Conservation (phyloP, 2,113 vertebrate genomes). For the Centropristis striata region DNA sequence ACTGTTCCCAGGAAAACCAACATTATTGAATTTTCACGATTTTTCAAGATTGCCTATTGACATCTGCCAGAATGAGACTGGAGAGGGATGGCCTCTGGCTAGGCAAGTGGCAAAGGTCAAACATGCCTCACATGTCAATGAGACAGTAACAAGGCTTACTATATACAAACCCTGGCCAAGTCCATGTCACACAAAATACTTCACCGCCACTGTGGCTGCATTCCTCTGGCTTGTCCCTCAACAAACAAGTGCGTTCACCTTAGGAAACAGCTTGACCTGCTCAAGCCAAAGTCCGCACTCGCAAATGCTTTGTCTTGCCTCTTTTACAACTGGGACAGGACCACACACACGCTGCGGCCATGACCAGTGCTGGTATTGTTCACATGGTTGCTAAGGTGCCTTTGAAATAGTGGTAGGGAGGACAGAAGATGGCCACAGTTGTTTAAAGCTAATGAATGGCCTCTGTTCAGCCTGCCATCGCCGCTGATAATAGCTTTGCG, state of each 20-base stretch:
- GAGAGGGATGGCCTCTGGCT: slow-evolving; percentile 16
- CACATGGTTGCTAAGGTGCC: slow-evolving; percentile 64
- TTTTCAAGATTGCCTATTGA: slow-evolving; percentile 56
- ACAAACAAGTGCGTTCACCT: slow-evolving; percentile 59
- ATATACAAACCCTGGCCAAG: slow-evolving; percentile 47
- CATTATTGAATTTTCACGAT: slow-evolving; percentile 51
- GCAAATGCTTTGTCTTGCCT: slow-evolving; percentile 66
- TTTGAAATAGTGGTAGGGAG: slow-evolving; percentile 43
- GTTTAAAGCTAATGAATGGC: slow-evolving; percentile 62
- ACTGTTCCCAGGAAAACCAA: slow-evolving; percentile 44
- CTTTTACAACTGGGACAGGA: slow-evolving; percentile 68
- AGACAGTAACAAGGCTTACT: slow-evolving; percentile 59
- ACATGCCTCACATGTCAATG: slow-evolving; percentile 54
- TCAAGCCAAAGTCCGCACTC: slow-evolving; percentile 39
- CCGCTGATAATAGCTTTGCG: slow-evolving; percentile 45
- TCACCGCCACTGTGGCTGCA: slow-evolving; percentile 40
- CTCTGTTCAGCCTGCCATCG: slow-evolving; percentile 14
- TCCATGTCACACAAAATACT: slow-evolving; percentile 56
- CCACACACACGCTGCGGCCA: slow-evolving; percentile 72
- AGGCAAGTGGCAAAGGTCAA: slow-evolving; percentile 54
- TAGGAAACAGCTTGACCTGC: slow-evolving; percentile 56
- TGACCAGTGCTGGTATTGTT: slow-evolving; percentile 62
- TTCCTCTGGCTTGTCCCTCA: slow-evolving; percentile 64
- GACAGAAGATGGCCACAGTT: slow-evolving; percentile 61
- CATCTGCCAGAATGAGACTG: slow-evolving; percentile 3